A percentile compares a stretch with the other conserved stretches of the same genome.
Evolutionary conservation across 2,888 invertebrate genomes (phyloP).

Genomic region (Myopa testacea): DNA sequence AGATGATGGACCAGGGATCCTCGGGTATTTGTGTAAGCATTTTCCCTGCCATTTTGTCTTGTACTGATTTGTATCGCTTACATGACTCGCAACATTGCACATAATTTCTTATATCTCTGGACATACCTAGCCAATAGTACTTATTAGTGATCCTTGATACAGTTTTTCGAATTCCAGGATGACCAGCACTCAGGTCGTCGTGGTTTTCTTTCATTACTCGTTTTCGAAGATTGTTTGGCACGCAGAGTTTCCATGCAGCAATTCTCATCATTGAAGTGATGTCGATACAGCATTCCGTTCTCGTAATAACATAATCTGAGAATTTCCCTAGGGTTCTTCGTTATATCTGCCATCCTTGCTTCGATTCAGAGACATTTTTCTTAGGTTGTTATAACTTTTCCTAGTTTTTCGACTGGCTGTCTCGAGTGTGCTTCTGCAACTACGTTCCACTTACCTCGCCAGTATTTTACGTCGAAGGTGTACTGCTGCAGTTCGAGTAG

Average conservation of each 20-base stretch:
- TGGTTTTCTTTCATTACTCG: too few relatives aligned
- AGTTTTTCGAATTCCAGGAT: neutral
- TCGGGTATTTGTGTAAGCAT: neutral
- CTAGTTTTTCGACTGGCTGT: neutral
- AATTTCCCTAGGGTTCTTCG: too few relatives aligned
- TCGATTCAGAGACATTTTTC: too few relatives aligned
- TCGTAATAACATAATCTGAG: too few relatives aligned
- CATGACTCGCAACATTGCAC: too few relatives aligned
- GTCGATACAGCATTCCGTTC: too few relatives aligned
- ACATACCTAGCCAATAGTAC: neutral
- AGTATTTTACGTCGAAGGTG: neutral
- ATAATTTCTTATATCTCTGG: neutral
- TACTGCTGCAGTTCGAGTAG: neutral
- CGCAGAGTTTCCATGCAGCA: neutral
- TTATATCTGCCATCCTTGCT: too few relatives aligned
- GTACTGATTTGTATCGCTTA: too few relatives aligned
- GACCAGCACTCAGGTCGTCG: neutral
- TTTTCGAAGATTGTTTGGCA: too few relatives aligned
- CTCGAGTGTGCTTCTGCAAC: neutral
- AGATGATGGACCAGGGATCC: slow-evolving; percentile 3
- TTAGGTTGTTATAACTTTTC: too few relatives aligned
- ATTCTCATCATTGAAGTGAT: neutral
- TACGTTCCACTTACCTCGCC: neutral
- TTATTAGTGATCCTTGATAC: neutral
- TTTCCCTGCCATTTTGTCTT: too few relatives aligned